Evolutionary conservation across 2,888 invertebrate genomes (phyloP), one percentile per base, ranked within the genome.

Genomic region (Dermolepida albohirtum): DNA sequence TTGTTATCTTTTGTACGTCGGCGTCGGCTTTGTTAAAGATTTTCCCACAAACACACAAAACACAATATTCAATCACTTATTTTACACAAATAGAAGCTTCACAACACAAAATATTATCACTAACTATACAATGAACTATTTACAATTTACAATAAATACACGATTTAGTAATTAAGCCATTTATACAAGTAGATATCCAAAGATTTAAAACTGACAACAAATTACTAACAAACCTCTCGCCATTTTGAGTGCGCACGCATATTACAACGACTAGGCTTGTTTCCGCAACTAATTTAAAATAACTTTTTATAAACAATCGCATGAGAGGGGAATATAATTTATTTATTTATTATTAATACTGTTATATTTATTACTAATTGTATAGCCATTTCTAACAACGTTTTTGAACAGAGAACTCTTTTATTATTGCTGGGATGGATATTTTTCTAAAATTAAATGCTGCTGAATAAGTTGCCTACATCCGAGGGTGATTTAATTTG

Each of bases 71-170:
- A 76, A 79, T 80, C 80, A 80, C 80, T 77, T 86, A 86, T 86
- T 86, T 85, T 86, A 86, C 86, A 84, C 87, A 86, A 79, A 76
- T 74, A 68, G 68, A 69, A 69, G 70, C 76, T 76, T 80, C 82
- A 82, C 82, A 82, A 83, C 83, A 83, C 82, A 82, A 88, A 88
- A 88, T 88, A 88, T 88, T 88, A 88, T 85, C 86, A 89, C 89
- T 89, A 89, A 88, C 89, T 89, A 87, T 89, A 89, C 89, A 89
- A 86, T 83, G 84, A 86, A 87, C 89, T 89, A 89, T 89, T 87
- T 89, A 89, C 89, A 89, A 89, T 88, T 86, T 88, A 88, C 88
- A 88, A 86, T 86, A 87, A 86, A 85, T 86, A 87, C 86, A 86
- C 84, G 85, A 86, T 85, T 84, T 84, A 83, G 84, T 84, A 82